Evolutionary conservation across 2,797 vertebrate genomes (phyloP), one percentile per base, ranked within the genome.

Genomic region (Rhadinocentrus ornatus): DNA sequence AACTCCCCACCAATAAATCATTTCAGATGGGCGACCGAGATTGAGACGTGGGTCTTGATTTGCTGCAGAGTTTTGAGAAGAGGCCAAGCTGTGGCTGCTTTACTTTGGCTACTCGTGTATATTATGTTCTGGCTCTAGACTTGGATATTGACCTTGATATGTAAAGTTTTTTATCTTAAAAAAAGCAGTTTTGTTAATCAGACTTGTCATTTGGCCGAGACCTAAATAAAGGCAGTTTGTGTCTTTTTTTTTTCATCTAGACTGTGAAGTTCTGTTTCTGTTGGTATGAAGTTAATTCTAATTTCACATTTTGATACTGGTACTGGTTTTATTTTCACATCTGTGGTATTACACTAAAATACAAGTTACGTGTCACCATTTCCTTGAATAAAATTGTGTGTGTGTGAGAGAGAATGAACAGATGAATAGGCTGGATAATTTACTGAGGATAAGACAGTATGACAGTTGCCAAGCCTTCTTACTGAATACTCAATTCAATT

Each of bases 101-200:
- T 89, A 77, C 70, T 89, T 91, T 91, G 88, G 86, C 84, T 67
- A 15, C 63, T 26, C 22, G 55, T 65, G n/a, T 35, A 71, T 67
- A 85, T 61, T 75, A 54, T 82, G 71, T 71, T 69, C 73, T 80
- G 57, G 70, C 76, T 85, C 69, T 37, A 69, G 63, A 71, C 62
- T 50, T 78, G 76, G 66, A 80, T 77, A 66, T 80, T 83, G 56
- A 89, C 86, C 77, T 72, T 78, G 39, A 88, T 82, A 70, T 65
- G 74, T 85, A 15, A 70, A 52, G 64, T 87, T 74, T 78, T 76
- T 66, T 73, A 64, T 59, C 32, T 76, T 60, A n/a, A 58, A 63
- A 61, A 73, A 75, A 85, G 50, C 66, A 68, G 69, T 71, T 82
- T 75, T 79, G 34, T 75, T 84, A 78, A 76, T 72, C 65, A 75